phyloP scores from a whole-genome alignment of 2,888 invertebrate genomes.

The Fragum sueziense region DNA sequence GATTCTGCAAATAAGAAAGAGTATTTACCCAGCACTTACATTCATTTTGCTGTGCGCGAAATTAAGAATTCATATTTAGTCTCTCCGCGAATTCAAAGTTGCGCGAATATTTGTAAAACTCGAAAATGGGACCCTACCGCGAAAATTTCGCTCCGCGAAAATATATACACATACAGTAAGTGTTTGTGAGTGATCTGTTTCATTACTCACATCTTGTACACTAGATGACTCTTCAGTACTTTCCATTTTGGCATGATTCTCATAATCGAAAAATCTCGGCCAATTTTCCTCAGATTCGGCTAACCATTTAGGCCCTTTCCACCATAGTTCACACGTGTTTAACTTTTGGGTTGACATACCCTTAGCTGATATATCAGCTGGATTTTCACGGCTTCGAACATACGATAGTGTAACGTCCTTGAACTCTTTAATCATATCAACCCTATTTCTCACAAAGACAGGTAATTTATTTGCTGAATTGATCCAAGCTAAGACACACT shows the following conservation, averaged over 20 bases:
- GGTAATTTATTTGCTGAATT: conserved; percentile 2
- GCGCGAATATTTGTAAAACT: too few species aligned
- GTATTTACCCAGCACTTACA: too few species aligned
- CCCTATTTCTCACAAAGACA: conserved; percentile 24
- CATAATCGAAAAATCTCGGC: not conserved
- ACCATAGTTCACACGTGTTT: conserved; percentile 11
- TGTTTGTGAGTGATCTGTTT: too few species aligned
- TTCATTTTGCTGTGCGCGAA: too few species aligned
- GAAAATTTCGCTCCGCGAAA: too few species aligned
- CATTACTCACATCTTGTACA: not conserved
- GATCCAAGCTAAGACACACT: conserved; percentile 26
- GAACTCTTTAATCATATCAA: conserved; percentile 7
- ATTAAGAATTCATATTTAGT: too few species aligned
- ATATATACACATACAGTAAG: too few species aligned
- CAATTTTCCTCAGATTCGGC: not conserved
- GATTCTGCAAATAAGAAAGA: too few species aligned
- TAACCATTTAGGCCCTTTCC: conserved; percentile 33
- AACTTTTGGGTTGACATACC: not conserved
- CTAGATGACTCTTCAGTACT: not conserved
- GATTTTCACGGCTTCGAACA: conserved; percentile 19
- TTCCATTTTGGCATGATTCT: not conserved
- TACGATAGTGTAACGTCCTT: not conserved
- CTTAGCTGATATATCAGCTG: conserved; percentile 24
- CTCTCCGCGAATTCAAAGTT: too few species aligned
- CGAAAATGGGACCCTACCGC: too few species aligned